A percentile compares a stretch with the other conserved stretches of the same genome.
Evolutionary conservation across 2,888 invertebrate genomes (phyloP).

Genomic region (Stictocephala bisonia): DNA sequence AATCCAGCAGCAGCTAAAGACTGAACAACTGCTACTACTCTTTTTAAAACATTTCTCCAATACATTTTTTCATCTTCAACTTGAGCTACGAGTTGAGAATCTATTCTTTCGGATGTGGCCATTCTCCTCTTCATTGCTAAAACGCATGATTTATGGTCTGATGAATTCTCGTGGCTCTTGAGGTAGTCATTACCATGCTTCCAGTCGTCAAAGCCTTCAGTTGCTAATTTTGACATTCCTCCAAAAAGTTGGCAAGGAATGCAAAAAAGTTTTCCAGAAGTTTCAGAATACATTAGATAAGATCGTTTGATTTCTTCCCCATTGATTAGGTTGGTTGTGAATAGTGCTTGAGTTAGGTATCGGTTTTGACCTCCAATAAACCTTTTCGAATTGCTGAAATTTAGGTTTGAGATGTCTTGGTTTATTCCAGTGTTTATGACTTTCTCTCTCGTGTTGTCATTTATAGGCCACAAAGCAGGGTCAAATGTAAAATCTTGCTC

Average conservation of each 20-base stretch:
- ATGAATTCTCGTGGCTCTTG: constrained; percentile 52
- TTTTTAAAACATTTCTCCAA: constrained; percentile 58
- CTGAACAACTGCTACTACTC: constrained; percentile 58
- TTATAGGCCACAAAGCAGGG: background rate
- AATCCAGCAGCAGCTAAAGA: constrained; percentile 56
- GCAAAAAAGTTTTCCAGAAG: constrained; percentile 48
- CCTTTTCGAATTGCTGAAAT: constrained; percentile 20
- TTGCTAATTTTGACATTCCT: constrained; percentile 34
- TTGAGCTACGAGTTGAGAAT: constrained; percentile 42
- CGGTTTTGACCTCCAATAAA: background rate
- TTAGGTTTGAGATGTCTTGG: constrained; percentile 12
- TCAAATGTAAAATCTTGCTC: background rate
- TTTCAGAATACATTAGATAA: constrained; percentile 50
- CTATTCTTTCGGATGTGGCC: constrained; percentile 37
- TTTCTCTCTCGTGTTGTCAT: background rate
- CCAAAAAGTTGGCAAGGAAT: constrained; percentile 49
- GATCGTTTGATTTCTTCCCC: constrained; percentile 38
- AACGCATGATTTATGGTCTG: constrained; percentile 47
- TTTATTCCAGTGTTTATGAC: background rate
- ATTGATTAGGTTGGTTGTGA: constrained; percentile 1
- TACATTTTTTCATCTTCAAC: constrained; percentile 53
- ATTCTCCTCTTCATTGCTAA: constrained; percentile 40
- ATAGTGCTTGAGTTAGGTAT: constrained; percentile 4
- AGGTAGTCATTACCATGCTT: constrained; percentile 48
- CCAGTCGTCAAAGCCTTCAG: constrained; percentile 54